phyloP scores from a whole-genome alignment of 2,113 vertebrate genomes.

The Dasyprocta punctata region DNA sequence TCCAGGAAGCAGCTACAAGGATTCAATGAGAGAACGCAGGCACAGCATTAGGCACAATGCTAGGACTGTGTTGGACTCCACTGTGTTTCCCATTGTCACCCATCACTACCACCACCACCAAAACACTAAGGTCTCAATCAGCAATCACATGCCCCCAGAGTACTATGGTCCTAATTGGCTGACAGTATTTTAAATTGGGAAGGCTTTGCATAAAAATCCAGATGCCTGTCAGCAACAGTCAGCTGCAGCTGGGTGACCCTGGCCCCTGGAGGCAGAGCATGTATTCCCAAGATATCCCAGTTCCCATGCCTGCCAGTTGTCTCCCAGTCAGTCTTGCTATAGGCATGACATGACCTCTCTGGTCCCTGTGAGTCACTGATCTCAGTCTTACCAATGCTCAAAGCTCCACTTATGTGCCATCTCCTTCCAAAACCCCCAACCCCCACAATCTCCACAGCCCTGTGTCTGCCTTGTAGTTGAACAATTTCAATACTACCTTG shows the following conservation, averaged over 20 bases:
- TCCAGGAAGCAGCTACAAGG: no score
- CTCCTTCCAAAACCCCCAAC: neutral
- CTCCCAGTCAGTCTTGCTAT: neutral
- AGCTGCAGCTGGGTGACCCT: neutral
- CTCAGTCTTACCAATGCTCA: neutral
- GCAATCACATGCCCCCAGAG: no score
- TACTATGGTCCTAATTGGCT: neutral
- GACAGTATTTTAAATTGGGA: neutral
- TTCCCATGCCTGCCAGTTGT: neutral
- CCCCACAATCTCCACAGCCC: neutral
- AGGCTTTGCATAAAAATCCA: neutral
- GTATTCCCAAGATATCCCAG: neutral
- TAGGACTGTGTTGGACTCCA: neutral
- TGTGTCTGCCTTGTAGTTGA: neutral
- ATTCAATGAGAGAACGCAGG: neutral
- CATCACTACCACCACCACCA: neutral
- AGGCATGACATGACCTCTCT: neutral
- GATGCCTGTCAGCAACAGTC: neutral
- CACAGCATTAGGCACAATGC: fast-evolving
- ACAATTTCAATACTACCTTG: neutral
- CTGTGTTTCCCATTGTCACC: fast-evolving
- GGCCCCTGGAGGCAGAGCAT: neutral
- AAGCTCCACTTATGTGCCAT: neutral
- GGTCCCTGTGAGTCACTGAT: neutral
- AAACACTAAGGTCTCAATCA: neutral